Percentiles rank a stretch among this genome's conserved stretches.
These are phyloP conservation scores for Oceanites oceanicus DNA, from an alignment of 2,113 vertebrate species.

Conservation along the genomic window DNA sequence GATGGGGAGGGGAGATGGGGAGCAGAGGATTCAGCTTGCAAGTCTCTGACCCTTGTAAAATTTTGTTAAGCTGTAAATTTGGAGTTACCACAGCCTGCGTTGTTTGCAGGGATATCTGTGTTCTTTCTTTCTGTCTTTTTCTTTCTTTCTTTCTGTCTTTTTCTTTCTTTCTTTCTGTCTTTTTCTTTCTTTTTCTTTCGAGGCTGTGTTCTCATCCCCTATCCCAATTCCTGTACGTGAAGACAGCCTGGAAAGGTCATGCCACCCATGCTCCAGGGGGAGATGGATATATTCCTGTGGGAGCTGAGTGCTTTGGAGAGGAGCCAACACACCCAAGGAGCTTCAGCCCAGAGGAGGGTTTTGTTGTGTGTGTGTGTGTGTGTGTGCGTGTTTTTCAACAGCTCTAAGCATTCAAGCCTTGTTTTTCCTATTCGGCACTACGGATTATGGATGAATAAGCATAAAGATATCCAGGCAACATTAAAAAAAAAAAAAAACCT, in stretches of 20 bases:
- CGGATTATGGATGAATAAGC: slow-evolving; percentile 79
- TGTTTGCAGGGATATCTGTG: background rate
- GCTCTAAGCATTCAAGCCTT: slow-evolving; percentile 65
- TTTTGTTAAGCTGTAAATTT: slow-evolving; percentile 52
- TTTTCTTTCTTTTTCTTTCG: background rate
- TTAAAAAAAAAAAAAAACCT: slow-evolving; percentile 10
- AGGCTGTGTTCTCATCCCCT: slow-evolving; percentile 21
- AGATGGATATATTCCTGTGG: slow-evolving; percentile 74
- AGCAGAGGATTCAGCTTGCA: background rate
- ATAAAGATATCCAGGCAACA: slow-evolving; percentile 79
- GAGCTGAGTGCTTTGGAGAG: slow-evolving; percentile 77
- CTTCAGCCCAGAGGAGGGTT: slow-evolving; percentile 66
- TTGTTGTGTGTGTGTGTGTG: slow-evolving; percentile 10
- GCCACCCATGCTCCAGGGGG: slow-evolving; percentile 52
- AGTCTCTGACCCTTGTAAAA: slow-evolving; percentile 50
- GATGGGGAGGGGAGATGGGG: background rate
- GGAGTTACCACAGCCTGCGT: background rate
- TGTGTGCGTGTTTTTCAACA: slow-evolving; percentile 42
- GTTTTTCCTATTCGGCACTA: slow-evolving; percentile 67
- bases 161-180: no score
- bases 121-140: fast-evolving
- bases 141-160: fast-evolving
- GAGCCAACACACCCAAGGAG: slow-evolving; percentile 61
- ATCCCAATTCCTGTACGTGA: slow-evolving; percentile 30
- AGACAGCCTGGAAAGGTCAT: slow-evolving; percentile 67